Evolutionary conservation across 2,113 vertebrate species (phyloP), one percentile per base, ranked within the genome.

Genomic region (Okapia johnstoni): DNA sequence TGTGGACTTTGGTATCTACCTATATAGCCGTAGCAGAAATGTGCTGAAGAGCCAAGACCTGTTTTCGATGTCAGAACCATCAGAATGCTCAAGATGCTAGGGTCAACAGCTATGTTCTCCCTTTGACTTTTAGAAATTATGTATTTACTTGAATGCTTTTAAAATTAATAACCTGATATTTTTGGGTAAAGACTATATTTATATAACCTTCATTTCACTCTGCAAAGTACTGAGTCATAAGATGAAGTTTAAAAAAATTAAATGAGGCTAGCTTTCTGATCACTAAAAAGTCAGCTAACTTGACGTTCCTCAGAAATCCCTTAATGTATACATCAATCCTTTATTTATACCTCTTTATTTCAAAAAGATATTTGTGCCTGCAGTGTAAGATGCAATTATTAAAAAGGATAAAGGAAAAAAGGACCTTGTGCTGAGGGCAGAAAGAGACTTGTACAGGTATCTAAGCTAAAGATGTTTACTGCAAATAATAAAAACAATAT

Each of bases 141-240:
- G 88, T 63, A 88, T 70, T 30, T 80, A 73, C 52, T 66, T 54
- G 26, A 90, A 48, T 58, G 50, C 58, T 43, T 85, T 96, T 90
- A 95, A 96, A 96, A 73, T 66, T 7, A 95, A 8, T 84, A 63
- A 95, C 13, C 19, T 40, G 58, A 46, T 85, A 88, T 50, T 93
- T 58, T 19, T 58, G 9, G 30, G 52, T 88, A 94, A 86, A 96
- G 77, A 85, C 30, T 76, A 13, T 30, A 90, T 94, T 91, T 96
- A 92, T 55, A 50, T 85, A 97, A 93, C 43, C 73, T 92, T 90
- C 61, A 85, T 36, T 66, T 91, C 80, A 94, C 40, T 97, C 58
- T 66, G 80, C 66, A 94, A 92, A 97, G 66, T 92, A 76, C 52
- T 92, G 84, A 94, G 80, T 93, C 87, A 96, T 58, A 73, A 85